Evolutionary conservation across 1,140 invertebrate genomes (phyloP).

Genomic region (Anastrepha obliqua): DNA sequence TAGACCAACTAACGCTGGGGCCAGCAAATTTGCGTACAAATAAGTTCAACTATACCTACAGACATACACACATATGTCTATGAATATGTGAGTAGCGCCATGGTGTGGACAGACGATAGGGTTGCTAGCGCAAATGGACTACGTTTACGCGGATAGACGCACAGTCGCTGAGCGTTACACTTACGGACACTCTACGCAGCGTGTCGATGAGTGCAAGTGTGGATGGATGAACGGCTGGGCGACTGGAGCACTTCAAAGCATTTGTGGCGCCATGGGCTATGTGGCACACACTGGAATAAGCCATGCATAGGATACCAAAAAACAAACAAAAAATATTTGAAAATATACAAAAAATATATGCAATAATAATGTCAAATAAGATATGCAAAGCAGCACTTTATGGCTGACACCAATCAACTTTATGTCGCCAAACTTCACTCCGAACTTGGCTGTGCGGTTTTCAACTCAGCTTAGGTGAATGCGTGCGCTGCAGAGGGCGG

Average conservation of each 20-base stretch:
- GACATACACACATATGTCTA: background rate
- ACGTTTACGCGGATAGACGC: constrained; percentile 23
- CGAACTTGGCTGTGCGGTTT: background rate
- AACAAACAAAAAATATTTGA: constrained; percentile 59
- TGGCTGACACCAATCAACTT: constrained; percentile 73
- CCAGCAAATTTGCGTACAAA: background rate
- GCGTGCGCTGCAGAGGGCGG: background rate
- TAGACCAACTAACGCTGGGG: background rate
- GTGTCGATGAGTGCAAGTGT: constrained; percentile 53
- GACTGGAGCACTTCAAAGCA: constrained; percentile 61
- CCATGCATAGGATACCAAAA: constrained; percentile 57
- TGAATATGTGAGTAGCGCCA: background rate
- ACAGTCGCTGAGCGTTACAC: background rate
- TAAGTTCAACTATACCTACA: background rate
- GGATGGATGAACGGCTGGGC: constrained; percentile 10
- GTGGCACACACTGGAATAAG: background rate
- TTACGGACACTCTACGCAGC: constrained; percentile 53
- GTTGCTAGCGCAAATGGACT: constrained; percentile 1
- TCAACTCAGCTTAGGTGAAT: background rate
- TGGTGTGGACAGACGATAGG: background rate
- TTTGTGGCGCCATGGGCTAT: constrained; percentile 50
- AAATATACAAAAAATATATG: background rate
- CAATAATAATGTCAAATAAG: constrained; percentile 28
- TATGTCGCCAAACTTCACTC: constrained; percentile 62
- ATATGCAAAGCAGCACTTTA: constrained; percentile 67